Base-by-base conservation (phyloP, 2,888 invertebrate genomes). In the Eupithecia pulchellata region DNA sequence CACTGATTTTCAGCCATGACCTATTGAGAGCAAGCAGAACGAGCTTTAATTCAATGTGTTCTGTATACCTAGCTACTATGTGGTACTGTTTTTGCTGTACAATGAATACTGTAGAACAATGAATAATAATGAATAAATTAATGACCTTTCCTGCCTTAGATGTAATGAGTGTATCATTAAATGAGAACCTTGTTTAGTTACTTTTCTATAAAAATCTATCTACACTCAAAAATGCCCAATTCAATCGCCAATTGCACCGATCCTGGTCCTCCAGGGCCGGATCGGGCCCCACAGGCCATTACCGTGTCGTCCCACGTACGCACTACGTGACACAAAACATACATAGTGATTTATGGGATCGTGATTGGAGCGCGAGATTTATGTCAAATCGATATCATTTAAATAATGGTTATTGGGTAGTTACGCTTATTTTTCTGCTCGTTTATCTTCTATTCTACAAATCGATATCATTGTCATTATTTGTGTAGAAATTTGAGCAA, bases 331-430 rank as follows among this genome's bases (percentile, higher is more conserved):
- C 61, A 32, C 34, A 34, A 32, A 61, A 68, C 60, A 68, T 36
- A 66, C 60, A 64, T 63, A 29, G 66, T 72, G 70, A 74, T 68
- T 75, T 71, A 72, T 69, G 66, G 34, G 52, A 65, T 67, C 63
- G 69, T 57, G 68, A 69, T 76, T 71, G 60, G 66, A 69, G 60
- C 20, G 25, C 34, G 61, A 61, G 68, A 71, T 71, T 61, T 68
- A 68, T 71, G 71, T 64, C 30, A 52, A 64, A 64, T 71, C 67
- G 67, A 67, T 71, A 55, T 17, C 52, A 39, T 25, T 39, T 47
- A 63, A 62, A 52, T 55, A 47, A 60, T 60, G 20, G 47, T 32
- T 60, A 20, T 66, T 30, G 25, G 32, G 30, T 61, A 14, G 60
- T 55, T 55, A n/a, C 61, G 61, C 4, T 61, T 17, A 27, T 55